A percentile compares a stretch with the other conserved stretches of the same genome.
phyloP scores from a whole-genome alignment of 2,113 vertebrate genomes.

The Potamarius usumacintae region DNA sequence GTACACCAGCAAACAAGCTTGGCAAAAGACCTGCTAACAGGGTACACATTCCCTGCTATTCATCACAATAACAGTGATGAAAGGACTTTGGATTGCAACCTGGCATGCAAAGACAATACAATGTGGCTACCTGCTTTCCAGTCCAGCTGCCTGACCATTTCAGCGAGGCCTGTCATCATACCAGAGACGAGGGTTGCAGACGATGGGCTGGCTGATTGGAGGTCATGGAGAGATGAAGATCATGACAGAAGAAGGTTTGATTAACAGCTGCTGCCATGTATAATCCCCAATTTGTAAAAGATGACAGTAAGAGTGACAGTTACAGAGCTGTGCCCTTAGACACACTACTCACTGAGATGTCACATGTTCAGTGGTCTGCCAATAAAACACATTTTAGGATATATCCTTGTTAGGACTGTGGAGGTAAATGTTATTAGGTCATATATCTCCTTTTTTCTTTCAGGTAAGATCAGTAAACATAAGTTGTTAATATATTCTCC shows the following conservation, averaged over 20 bases:
- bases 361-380: not conserved
- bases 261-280: constrained; percentile 9
- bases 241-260: constrained; percentile 23
- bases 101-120: constrained; percentile 29
- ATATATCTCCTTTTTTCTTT: not conserved
- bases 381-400: constrained; percentile 22
- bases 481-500: not conserved
- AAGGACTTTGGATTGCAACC: constrained; percentile 13
- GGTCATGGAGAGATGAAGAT: not conserved
- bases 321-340: not conserved
- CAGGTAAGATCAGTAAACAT: not conserved
- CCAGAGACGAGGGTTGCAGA: not conserved
- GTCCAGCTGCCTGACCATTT: constrained; percentile 19
- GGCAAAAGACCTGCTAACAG: constrained; percentile 34
- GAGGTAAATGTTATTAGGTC: not conserved
- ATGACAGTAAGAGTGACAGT: not conserved
- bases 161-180: constrained; percentile 8
- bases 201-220: constrained; percentile 1
- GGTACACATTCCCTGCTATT: constrained; percentile 29
- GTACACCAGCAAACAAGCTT: constrained; percentile 19
- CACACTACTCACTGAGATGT: constrained; percentile 1
- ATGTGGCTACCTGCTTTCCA: constrained; percentile 7
- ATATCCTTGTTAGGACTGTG: not conserved
- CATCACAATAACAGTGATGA: constrained; percentile 39
- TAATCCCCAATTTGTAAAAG: not conserved